Base-by-base conservation (phyloP, 2,797 vertebrate species). In the Eospalax fontanierii region DNA sequence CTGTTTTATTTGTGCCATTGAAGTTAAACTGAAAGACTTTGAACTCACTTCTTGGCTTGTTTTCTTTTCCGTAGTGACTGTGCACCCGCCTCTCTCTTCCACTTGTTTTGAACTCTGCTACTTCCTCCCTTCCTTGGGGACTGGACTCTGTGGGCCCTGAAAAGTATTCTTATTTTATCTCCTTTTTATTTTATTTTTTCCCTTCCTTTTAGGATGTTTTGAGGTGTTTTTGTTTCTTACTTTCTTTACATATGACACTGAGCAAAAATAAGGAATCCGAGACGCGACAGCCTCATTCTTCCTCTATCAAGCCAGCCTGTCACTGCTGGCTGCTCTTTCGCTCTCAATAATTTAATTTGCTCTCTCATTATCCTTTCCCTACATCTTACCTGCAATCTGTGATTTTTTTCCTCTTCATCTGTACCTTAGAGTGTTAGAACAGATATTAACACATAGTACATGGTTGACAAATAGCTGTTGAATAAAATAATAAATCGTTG, bases 21-120 rank as follows among this genome's bases (percentile, higher is more conserved):
- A 83, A 93, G 86, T 90, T 61, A 93, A 73, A 71, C 74, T 30
- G 4, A 68, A 70, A 91, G 76, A 80, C 57, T 85, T 66, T 43
- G 40, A 90, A 38, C 16, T 38, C 5, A 43, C 4, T 21, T n/a
- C 28, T 19, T 18, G 12, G 4, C 22, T 26, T n/a, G 12, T 43
- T 73, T 57, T 50, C 43, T 85, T 82, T 89, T 35, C 50, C 50
- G 2, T 71, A 6, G 38, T n/a, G 68, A 43, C 59, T 59, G 11
- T 81, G 50, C 8, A n/a, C 16, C 46, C 1, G 11, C 30, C 38
- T 76, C 18, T 68, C 61, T 66, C 46, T 68, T 85, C 65, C 35
- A 6, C 43, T n/a, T 54, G 50, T 84, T 46, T 71, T 18, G 30
- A 40, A n/a, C 33, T 43, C 61, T 18, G 11, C 61, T 43, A 30